Conservation (phyloP, 2,888 invertebrate species). For the Oxytorus armatus region DNA sequence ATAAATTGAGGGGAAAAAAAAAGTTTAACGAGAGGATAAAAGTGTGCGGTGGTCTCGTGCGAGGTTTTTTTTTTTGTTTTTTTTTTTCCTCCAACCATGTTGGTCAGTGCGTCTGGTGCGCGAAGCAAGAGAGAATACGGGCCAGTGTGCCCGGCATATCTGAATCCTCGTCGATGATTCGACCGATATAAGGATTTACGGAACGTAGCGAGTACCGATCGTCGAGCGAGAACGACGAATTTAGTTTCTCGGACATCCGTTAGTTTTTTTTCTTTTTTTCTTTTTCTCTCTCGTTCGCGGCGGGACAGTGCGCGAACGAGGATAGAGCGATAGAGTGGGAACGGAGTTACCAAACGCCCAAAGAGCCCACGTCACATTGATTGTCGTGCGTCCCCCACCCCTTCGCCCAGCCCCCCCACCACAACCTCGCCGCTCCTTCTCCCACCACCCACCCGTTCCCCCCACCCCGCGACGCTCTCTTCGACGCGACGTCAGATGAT, state of each 20-base stretch:
- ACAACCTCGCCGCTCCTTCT: neutral
- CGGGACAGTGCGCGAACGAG: neutral
- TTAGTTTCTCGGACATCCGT: slow-evolving; percentile 5
- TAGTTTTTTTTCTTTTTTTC: too few species aligned
- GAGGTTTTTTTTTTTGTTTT: slow-evolving; percentile 17
- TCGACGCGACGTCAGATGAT: slow-evolving; percentile 53
- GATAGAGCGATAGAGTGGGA: slow-evolving; percentile 32
- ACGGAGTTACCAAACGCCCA: slow-evolving; percentile 55
- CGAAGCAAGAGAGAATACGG: slow-evolving; percentile 64
- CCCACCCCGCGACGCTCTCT: slow-evolving; percentile 7
- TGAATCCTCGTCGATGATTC: slow-evolving; percentile 60
- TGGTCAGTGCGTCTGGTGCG: slow-evolving; percentile 58
- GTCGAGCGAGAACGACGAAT: neutral
- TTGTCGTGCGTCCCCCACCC: slow-evolving; percentile 53
- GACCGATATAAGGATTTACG: slow-evolving; percentile 51
- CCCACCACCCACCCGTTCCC: slow-evolving; percentile 11
- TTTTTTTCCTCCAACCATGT: slow-evolving; percentile 53
- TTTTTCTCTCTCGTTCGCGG: too few species aligned
- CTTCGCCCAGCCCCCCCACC: neutral
- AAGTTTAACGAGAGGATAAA: neutral
- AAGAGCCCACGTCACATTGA: slow-evolving; percentile 60
- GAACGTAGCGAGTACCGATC: neutral
- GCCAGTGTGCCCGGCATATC: slow-evolving; percentile 62
- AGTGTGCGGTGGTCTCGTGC: slow-evolving; percentile 24
- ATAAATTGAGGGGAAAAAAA: neutral